Evolutionary conservation across 1,140 invertebrate species (phyloP), one percentile per base, ranked within the genome.

Genomic region (Octopus bimaculoides): DNA sequence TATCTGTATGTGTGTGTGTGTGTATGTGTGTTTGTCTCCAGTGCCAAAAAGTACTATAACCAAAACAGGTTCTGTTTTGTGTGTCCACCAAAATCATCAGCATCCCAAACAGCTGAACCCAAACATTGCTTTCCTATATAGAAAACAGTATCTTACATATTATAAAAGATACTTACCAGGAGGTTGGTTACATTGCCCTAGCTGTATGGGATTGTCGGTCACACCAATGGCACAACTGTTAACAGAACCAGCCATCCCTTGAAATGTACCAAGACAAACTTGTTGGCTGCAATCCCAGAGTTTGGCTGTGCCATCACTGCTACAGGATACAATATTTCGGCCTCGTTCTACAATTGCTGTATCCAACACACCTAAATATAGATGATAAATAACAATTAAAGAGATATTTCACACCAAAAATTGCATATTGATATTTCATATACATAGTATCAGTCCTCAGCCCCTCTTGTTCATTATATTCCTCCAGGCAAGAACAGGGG

Each of bases 281-380:
- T 92, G 90, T 88, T 92, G 87, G 61, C 93, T 93, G 88, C 93
- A 93, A 90, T 94, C 93, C 94, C 94, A 95, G 41, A 94, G 87
- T 84, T 92, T 92, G 17, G 92, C 93, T 77, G 91, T 91, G 54
- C 94, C 94, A 92, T 95, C 94, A 84, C 93, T 93, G 84, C 93
- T 93, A 61, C 93, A 93, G 69, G 94, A 94, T 52, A 95, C 89
- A 52, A 95, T 88, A 90, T 95, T 95, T 81, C 92, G 91, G 81
- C 94, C 94, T 82, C 91, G 91, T n/a, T 94, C 94, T 79, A 95
- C 90, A 85, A 95, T 92, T 54, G 88, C 91, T 77, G 93, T 87
- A 88, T 94, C 94, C 69, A 91, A 90, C 4, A 95, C 89, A 79
- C 93, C 92, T 92, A 81, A 77, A 80, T 79, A 61, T 61, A 12